Conservation (phyloP, 1,140 invertebrate genomes). For the Condylostylus longicornis region DNA sequence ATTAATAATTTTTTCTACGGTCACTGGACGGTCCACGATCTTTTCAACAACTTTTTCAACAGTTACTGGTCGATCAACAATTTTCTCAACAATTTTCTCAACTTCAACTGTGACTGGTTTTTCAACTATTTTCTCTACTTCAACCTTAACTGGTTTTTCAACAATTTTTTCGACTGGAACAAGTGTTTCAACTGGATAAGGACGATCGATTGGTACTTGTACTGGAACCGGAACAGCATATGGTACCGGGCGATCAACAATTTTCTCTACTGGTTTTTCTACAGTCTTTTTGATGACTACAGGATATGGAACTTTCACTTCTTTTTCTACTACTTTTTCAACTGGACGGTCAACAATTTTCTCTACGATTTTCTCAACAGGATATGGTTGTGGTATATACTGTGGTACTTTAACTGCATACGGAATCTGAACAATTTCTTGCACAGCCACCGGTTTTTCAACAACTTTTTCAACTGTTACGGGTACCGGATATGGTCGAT, state of each 20-base stretch:
- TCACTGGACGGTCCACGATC: constrained; percentile 36
- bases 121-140: constrained; percentile 27
- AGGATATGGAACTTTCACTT: constrained; percentile 28
- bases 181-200: constrained; percentile 25
- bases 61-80: constrained; percentile 12
- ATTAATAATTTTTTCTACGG: too few species aligned
- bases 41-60: constrained; percentile 36
- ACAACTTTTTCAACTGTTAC: constrained; percentile 38
- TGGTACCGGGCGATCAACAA: constrained; percentile 26
- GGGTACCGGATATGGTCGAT: constrained; percentile 14
- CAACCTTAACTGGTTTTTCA: constrained; percentile 33
- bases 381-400: constrained; percentile 32
- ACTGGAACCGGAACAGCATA: constrained; percentile 35
- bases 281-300: constrained; percentile 26
- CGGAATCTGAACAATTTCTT: too few species aligned
- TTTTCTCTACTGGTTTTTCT: constrained; percentile 26
- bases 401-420: constrained; percentile 34
- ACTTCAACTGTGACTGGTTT: constrained; percentile 28
- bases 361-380: constrained; percentile 38
- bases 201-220: constrained; percentile 33
- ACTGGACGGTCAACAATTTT: constrained; percentile 37
- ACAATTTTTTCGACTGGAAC: constrained; percentile 31
- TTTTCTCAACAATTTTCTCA: constrained; percentile 34
- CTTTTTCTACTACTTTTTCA: constrained; percentile 26
- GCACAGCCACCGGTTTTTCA: constrained; percentile 38